Evolutionary conservation across 2,797 vertebrate species (phyloP).

Genomic region (Phoebastria nigripes): DNA sequence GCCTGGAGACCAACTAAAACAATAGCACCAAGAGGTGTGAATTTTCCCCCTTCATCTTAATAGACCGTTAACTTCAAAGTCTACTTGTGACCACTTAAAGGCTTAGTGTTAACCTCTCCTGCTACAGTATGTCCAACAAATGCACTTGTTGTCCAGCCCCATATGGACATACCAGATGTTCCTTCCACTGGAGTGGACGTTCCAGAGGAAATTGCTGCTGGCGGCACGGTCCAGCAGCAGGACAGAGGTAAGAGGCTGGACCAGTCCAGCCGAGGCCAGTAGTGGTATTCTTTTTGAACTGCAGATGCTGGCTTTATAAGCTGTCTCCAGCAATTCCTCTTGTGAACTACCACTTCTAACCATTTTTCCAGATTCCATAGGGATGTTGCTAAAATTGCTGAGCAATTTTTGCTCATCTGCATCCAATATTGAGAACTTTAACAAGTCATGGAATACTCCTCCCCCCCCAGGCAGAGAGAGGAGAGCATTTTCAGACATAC

Average conservation of each 20-base stretch:
- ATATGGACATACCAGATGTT: background rate
- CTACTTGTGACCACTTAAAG: background rate
- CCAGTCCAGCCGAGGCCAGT: background rate
- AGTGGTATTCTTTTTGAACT: background rate
- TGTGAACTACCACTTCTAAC: background rate
- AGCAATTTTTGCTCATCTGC: conserved; percentile 5
- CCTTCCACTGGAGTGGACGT: background rate
- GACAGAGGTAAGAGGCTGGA: background rate
- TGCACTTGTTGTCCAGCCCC: background rate
- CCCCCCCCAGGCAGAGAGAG: background rate
- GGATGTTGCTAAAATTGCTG: background rate
- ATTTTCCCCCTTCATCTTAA: background rate
- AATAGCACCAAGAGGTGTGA: background rate
- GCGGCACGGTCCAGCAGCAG: background rate
- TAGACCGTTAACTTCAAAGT: background rate
- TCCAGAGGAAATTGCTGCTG: background rate
- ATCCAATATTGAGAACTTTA: background rate
- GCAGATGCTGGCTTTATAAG: background rate
- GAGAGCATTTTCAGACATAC: background rate
- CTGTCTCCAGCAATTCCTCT: background rate
- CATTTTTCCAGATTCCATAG: background rate
- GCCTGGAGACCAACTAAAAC: background rate
- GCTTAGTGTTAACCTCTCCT: background rate
- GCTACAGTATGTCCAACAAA: background rate
- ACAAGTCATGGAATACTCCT: background rate